A percentile compares a stretch with the other conserved stretches of the same genome.
Evolutionary conservation across 2,888 invertebrate species (phyloP).

Genomic region (Drosophila tripunctata): DNA sequence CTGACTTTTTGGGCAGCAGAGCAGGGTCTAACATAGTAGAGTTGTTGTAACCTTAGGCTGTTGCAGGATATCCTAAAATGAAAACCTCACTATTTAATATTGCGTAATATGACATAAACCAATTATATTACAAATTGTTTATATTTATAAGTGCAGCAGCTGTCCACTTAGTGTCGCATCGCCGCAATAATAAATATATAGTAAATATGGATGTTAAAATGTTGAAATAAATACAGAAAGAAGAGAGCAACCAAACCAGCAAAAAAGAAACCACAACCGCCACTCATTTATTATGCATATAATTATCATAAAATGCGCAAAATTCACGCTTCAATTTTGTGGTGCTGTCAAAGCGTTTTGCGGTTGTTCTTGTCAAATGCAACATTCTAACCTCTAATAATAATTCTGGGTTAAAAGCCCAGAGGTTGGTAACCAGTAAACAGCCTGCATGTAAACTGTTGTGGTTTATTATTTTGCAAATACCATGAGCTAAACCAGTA

Average conservation of each 20-base stretch:
- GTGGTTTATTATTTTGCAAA: neutral
- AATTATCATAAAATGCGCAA: slow-evolving; percentile 40
- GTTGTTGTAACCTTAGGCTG: too few relatives aligned
- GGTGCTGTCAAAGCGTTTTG: slow-evolving; percentile 53
- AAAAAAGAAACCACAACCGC: slow-evolving; percentile 34
- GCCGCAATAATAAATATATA: slow-evolving; percentile 21
- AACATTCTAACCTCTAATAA: slow-evolving; percentile 47
- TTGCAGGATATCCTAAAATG: neutral
- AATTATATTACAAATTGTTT: slow-evolving; percentile 5
- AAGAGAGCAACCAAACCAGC: neutral
- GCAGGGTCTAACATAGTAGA: too few relatives aligned
- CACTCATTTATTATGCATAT: slow-evolving; percentile 60
- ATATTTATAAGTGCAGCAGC: neutral
- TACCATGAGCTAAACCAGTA: slow-evolving; percentile 3
- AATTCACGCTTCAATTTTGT: slow-evolving; percentile 44
- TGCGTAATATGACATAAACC: neutral
- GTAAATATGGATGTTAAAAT: slow-evolving; percentile 41
- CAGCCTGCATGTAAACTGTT: neutral
- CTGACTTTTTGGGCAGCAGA: too few relatives aligned
- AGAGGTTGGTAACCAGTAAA: neutral
- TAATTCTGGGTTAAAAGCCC: neutral
- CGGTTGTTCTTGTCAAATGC: slow-evolving; percentile 53
- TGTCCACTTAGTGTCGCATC: slow-evolving; percentile 11
- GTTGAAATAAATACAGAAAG: slow-evolving; percentile 24
- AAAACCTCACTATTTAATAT: neutral